Percentiles rank a stretch among this genome's conserved stretches.
Conservation (phyloP, 1,140 invertebrate genomes). For the Drosophila nebulosa region DNA sequence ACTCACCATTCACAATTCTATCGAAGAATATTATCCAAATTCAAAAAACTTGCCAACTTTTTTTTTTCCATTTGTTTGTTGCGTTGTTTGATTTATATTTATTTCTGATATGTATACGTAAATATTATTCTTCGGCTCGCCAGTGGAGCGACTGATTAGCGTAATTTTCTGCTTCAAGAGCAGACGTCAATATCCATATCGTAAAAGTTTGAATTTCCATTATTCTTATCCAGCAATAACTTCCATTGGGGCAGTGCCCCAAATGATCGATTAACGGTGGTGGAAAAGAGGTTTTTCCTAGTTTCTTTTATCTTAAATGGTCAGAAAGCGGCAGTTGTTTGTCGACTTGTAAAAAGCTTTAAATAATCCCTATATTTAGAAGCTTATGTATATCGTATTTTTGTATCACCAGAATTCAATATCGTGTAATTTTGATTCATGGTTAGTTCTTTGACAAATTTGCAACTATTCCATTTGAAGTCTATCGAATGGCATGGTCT, state of each 20-base stretch:
- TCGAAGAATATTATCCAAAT: conserved; percentile 58
- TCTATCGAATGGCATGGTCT: too few relatives aligned
- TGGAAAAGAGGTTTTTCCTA: neutral
- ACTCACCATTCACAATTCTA: neutral
- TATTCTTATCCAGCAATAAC: neutral
- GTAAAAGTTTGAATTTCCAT: conserved; percentile 29
- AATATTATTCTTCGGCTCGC: conserved; percentile 37
- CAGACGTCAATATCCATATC: conserved; percentile 29
- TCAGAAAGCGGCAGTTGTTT: neutral
- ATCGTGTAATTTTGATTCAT: too few relatives aligned
- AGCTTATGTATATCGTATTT: too few relatives aligned
- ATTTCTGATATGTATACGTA: conserved; percentile 50
- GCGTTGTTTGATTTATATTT: conserved; percentile 70
- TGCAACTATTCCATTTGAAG: too few relatives aligned
- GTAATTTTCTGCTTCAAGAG: conserved; percentile 61
- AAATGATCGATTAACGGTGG: neutral
- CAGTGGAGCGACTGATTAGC: conserved; percentile 72
- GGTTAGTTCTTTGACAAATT: too few relatives aligned
- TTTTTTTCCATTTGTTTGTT: conserved; percentile 20
- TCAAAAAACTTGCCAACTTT: conserved; percentile 55
- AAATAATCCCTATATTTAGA: too few relatives aligned
- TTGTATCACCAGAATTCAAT: too few relatives aligned
- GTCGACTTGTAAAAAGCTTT: too few relatives aligned
- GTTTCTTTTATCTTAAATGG: neutral
- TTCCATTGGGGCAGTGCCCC: neutral